Percentiles rank a stretch among this genome's conserved stretches.
phyloP scores from a whole-genome alignment of 2,113 vertebrate species.

The Nothocercus julius region DNA sequence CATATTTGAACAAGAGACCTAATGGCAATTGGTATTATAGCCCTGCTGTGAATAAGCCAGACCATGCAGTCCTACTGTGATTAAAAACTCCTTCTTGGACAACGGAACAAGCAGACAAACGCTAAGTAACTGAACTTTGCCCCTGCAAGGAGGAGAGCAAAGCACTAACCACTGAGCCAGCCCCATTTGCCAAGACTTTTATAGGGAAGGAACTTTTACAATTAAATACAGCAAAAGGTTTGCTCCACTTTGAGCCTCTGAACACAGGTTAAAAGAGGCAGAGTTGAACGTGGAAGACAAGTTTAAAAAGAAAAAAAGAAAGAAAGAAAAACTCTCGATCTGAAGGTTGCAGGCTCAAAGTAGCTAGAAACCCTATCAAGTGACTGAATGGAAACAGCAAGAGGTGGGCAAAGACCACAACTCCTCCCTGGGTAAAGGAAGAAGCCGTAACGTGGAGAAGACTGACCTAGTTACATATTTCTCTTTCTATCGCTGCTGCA shows the following conservation, averaged over 20 bases:
- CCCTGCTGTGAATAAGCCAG: constrained; percentile 51
- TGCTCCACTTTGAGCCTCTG: constrained; percentile 62
- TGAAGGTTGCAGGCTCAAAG: constrained; percentile 61
- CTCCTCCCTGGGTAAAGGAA: constrained; percentile 55
- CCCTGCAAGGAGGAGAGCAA: constrained; percentile 59
- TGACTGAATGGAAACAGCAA: constrained; percentile 59
- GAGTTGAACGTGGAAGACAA: constrained; percentile 42
- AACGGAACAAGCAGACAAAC: constrained; percentile 31
- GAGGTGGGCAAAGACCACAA: constrained; percentile 55
- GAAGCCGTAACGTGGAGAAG: constrained; percentile 35
- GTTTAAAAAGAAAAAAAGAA: neutral
- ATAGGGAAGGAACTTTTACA: constrained; percentile 68
- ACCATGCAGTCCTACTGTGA: constrained; percentile 47
- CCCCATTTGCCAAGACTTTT: constrained; percentile 68
- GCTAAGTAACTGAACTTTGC: constrained; percentile 60
- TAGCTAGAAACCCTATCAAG: constrained; percentile 66
- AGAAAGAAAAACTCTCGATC: constrained; percentile 50
- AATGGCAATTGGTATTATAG: constrained; percentile 43
- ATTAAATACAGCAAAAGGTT: constrained; percentile 67
- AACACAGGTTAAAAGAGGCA: constrained; percentile 58
- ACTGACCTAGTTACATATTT: constrained; percentile 72
- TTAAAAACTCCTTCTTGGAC: constrained; percentile 65
- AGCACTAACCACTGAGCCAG: constrained; percentile 60
- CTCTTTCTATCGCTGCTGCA: neutral
- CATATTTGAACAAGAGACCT: constrained; percentile 30